Base-by-base conservation (phyloP, 1,140 invertebrate genomes). In the Leptestheria dahalacensis region DNA sequence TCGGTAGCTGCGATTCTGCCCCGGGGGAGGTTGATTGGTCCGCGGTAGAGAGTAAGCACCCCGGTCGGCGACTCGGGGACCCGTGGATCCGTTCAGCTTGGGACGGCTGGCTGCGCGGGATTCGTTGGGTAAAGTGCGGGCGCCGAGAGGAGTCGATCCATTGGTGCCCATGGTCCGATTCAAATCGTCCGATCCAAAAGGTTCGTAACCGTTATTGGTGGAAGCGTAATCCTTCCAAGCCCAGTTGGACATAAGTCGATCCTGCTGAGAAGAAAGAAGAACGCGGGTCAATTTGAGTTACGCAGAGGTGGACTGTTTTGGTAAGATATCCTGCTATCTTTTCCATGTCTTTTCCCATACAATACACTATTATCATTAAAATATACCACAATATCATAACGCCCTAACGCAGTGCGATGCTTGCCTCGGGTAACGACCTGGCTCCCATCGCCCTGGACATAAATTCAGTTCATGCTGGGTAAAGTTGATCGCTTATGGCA, bases 191-290 rank as follows among this genome's bases (percentile, higher is more conserved):
- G 78, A 81, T 59, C 87, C 85, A 68, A 83, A 88, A 0, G 84
- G 79, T 64, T 91, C 87, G 69, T 91, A 91, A 0, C 85, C 86
- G 70, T 89, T 90, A 72, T 91, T 91, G 1, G 85, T 89, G 67
- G 83, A 75, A 1, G 85, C 80, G 68, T 90, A 91, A 68, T 91
- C 87, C 66, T 87, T 88, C 87, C 88, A 91, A 3, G 33, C 47
- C 52, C 48, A 63, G 28, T 57, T 54, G 18, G 48, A 26, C 29
- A 57, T 60, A 9, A 33, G 23, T 12, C 59, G 55, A 47, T 55
- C 55, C 49, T 62, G 18, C 26, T 23, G 24, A 26, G 51, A 23
- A 3, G 6, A 23, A 54, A 54, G 18, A 50, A 18, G 18, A 54
- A 54, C 24, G 23, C 25, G 18, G 29, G 18, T 54, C 29, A 15